Percentiles rank a stretch among this genome's conserved stretches.
phyloP scores from a whole-genome alignment of 2,888 invertebrate genomes.

The Stratiomys singularior region DNA sequence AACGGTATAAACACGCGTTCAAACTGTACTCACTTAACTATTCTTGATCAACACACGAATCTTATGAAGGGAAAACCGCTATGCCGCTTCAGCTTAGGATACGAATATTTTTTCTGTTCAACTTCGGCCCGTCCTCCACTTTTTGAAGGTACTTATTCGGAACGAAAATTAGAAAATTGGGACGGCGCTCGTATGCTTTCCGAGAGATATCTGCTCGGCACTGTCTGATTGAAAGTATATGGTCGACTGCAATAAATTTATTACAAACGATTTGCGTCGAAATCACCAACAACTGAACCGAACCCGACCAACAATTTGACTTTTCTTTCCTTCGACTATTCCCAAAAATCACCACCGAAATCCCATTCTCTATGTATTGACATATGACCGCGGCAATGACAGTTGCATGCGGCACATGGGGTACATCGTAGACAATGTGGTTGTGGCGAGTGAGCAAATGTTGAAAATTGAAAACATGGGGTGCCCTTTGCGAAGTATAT shows the following conservation, averaged over 20 bases:
- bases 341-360: constrained; percentile 43
- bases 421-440: not conserved
- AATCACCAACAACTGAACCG: constrained; percentile 16
- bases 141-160: not conserved
- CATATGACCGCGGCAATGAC: constrained; percentile 39
- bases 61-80: not conserved
- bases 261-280: not conserved
- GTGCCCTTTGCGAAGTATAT: too few species aligned
- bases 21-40: not conserved
- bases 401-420: constrained; percentile 38
- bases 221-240: not conserved
- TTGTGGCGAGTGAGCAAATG: too few species aligned
- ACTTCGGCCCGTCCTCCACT: not conserved
- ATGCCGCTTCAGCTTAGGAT: not conserved
- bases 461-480: too few species aligned
- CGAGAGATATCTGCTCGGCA: not conserved
- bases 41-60: not conserved
- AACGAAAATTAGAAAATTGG: not conserved
- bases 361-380: constrained; percentile 36
- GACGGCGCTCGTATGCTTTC: not conserved
- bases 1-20: constrained; percentile 12
- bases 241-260: not conserved
- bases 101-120: constrained; percentile 12
- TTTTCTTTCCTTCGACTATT: constrained; percentile 31
- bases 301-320: constrained; percentile 22